Conservation (phyloP, 1,140 invertebrate genomes). For the Sinella curviseta region DNA sequence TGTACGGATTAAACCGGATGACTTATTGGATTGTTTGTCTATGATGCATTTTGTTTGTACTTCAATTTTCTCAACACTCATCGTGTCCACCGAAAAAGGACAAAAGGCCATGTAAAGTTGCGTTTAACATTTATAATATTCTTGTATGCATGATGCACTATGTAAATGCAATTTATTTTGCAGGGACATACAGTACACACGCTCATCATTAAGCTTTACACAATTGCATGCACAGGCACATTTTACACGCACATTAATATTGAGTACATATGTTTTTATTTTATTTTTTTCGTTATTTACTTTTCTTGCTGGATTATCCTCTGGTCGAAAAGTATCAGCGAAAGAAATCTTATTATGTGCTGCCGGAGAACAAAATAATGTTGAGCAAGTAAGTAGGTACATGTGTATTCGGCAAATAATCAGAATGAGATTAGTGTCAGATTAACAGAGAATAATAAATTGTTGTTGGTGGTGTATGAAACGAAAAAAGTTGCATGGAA, state of each 20-base stretch:
- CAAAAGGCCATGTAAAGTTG: background rate
- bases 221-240: background rate
- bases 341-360: background rate
- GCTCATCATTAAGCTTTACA: no score
- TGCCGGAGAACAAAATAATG: background rate
- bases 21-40: no score
- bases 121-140: background rate
- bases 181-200: no score
- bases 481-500: background rate
- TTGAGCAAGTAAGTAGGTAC: background rate
- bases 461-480: background rate
- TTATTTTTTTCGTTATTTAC: background rate
- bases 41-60: constrained; percentile 8
- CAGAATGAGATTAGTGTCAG: constrained; percentile 46
- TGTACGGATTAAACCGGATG: background rate
- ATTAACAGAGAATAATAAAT: constrained; percentile 36
- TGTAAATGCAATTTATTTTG: no score
- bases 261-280: constrained; percentile 1
- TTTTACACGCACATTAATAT: background rate
- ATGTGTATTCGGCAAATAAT: constrained; percentile 13
- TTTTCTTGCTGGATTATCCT: no score
- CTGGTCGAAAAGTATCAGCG: background rate
- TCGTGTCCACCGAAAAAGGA: no score
- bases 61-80: no score
- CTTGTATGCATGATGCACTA: no score